Evolutionary conservation across 2,797 vertebrate species (phyloP).

Genomic region (Macroramphosus scolopax): DNA sequence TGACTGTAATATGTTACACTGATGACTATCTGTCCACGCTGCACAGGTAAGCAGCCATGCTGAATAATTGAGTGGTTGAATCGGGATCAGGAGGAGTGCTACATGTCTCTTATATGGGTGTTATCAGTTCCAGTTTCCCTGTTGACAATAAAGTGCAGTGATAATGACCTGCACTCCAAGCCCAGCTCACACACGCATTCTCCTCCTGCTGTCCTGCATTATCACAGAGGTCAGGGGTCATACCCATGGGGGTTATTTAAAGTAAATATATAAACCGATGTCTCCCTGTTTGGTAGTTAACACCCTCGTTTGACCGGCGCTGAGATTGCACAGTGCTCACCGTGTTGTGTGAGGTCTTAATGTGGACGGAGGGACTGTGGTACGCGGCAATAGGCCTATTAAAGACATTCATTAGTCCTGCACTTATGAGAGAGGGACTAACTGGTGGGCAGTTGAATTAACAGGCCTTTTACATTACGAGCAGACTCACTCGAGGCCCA

Average conservation of each 20-base stretch:
- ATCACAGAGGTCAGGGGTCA: slow-evolving; percentile 79
- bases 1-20: no score
- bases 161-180: slow-evolving; percentile 75
- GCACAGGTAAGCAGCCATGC: no score
- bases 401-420: slow-evolving; percentile 85
- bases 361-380: slow-evolving; percentile 70
- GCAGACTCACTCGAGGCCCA: slow-evolving; percentile 66
- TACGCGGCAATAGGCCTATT: slow-evolving; percentile 74
- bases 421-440: slow-evolving; percentile 82
- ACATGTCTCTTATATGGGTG: slow-evolving; percentile 18
- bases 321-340: slow-evolving; percentile 76
- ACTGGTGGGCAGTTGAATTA: slow-evolving; percentile 80
- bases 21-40: no score
- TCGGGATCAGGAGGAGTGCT: no score
- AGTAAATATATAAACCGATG: slow-evolving; percentile 85
- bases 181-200: slow-evolving; percentile 71
- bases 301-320: slow-evolving; percentile 79
- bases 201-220: slow-evolving; percentile 74
- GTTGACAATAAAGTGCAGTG: slow-evolving; percentile 73
- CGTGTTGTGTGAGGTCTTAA: slow-evolving; percentile 69
- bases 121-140: slow-evolving; percentile 49
- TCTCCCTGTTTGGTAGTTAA: slow-evolving; percentile 80
- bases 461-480: slow-evolving; percentile 74
- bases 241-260: slow-evolving; percentile 81
- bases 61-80: no score